Conservation (phyloP, 2,888 invertebrate genomes). For the Penaeus monodon region DNA sequence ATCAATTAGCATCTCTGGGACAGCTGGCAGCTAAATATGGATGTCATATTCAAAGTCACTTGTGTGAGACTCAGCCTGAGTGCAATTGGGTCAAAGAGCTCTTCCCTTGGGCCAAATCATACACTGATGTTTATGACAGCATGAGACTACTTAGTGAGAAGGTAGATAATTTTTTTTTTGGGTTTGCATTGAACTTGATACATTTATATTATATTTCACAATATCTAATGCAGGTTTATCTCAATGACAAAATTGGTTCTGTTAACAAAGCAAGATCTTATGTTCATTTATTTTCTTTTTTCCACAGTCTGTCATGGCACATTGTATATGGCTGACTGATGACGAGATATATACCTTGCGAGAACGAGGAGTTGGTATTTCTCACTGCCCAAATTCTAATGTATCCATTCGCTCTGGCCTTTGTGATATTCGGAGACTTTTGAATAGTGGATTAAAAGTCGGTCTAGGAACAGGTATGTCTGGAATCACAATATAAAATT, state of each 20-base stretch:
- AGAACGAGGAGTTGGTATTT: constrained; percentile 77
- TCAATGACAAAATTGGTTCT: neutral
- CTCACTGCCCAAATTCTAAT: constrained; percentile 91
- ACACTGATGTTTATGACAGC: constrained; percentile 83
- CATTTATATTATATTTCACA: neutral
- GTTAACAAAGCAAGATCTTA: neutral
- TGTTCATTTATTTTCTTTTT: neutral
- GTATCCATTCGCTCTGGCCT: constrained; percentile 84
- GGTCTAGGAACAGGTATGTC: constrained; percentile 86
- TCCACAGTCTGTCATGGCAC: constrained; percentile 84
- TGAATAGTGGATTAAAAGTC: constrained; percentile 78
- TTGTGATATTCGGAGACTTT: constrained; percentile 80
- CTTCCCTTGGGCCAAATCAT: constrained; percentile 75
- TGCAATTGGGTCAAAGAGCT: constrained; percentile 76
- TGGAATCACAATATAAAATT: constrained; percentile 29
- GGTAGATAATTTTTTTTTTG: constrained; percentile 25
- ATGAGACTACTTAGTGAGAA: constrained; percentile 78
- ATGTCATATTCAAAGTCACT: constrained; percentile 85
- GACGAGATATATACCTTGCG: constrained; percentile 78
- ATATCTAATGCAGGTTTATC: neutral
- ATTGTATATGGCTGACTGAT: constrained; percentile 82
- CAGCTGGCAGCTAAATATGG: constrained; percentile 78
- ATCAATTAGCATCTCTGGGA: constrained; percentile 79
- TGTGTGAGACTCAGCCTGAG: constrained; percentile 85
- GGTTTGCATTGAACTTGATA: neutral